Evolutionary conservation across 2,888 invertebrate genomes (phyloP).

Genomic region (Halocaridina rubra): DNA sequence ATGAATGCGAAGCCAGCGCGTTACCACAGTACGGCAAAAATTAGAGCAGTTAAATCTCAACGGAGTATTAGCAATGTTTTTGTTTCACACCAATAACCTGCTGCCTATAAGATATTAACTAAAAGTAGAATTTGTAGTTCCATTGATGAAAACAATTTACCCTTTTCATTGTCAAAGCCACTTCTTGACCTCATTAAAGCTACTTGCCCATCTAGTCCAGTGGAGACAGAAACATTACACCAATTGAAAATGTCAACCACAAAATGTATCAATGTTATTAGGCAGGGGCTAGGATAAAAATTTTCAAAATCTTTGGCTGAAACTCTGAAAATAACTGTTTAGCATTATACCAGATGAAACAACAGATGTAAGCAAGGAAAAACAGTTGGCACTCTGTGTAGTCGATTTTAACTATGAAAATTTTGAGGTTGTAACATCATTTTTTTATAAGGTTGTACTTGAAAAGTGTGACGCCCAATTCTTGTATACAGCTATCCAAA

Average conservation of each 20-base stretch:
- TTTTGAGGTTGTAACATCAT: background rate
- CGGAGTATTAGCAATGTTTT: background rate
- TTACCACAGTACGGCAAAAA: too few species aligned
- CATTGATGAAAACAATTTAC: background rate
- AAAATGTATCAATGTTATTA: background rate
- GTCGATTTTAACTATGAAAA: constrained; percentile 35
- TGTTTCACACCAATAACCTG: background rate
- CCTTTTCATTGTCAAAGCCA: background rate
- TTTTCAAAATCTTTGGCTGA: background rate
- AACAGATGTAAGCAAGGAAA: constrained; percentile 12
- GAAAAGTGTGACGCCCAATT: constrained; percentile 1
- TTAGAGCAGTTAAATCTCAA: background rate
- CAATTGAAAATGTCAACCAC: background rate
- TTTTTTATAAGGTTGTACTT: constrained; percentile 23
- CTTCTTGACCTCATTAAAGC: background rate
- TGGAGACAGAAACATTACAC: background rate
- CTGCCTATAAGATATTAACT: background rate
- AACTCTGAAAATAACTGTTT: background rate
- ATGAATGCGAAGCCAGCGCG: too few species aligned
- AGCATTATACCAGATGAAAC: constrained; percentile 18
- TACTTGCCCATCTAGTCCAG: background rate
- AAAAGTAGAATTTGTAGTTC: background rate
- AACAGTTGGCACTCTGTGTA: constrained; percentile 27
- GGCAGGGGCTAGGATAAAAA: background rate
- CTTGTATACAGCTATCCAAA: constrained; percentile 20